Conservation (phyloP, 2,888 invertebrate species). For the Odontomyia ornata region DNA sequence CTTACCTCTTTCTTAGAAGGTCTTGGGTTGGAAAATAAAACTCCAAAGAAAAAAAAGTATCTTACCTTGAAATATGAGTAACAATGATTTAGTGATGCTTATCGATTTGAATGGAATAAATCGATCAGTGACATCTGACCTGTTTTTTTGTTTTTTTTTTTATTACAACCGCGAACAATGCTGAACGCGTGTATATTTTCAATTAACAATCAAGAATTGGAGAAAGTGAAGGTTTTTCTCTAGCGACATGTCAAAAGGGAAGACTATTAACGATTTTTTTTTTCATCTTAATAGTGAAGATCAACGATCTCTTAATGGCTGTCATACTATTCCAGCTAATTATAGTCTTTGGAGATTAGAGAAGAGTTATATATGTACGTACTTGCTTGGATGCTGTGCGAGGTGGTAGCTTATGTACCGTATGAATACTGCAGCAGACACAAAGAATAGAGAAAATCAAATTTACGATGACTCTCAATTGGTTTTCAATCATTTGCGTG, state of each 20-base stretch:
- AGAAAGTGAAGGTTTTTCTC: conserved; percentile 30
- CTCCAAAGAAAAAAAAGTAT: not conserved
- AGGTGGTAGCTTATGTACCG: not conserved
- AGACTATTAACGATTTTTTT: not conserved
- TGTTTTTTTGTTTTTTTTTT: conserved; percentile 28
- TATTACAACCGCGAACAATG: not conserved
- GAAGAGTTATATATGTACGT: not conserved
- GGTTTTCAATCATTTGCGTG: not conserved
- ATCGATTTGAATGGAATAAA: conserved; percentile 40
- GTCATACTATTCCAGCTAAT: conserved; percentile 28
- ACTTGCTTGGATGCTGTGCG: not conserved
- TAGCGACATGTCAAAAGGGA: not conserved
- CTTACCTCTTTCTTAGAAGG: conserved; percentile 16
- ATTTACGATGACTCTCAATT: conserved; percentile 3
- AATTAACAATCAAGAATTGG: conserved; percentile 18
- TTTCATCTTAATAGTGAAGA: not conserved
- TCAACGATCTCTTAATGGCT: conserved; percentile 42
- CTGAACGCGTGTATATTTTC: conserved; percentile 27
- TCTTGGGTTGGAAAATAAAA: not conserved
- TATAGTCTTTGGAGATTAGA: not conserved
- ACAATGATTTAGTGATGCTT: conserved; percentile 42
- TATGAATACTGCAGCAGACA: not conserved
- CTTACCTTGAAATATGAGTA: conserved; percentile 34
- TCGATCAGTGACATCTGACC: conserved; percentile 44
- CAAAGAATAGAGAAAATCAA: not conserved